Evolutionary conservation across 1,140 invertebrate genomes (phyloP).

Genomic region (Bombus impatiens): DNA sequence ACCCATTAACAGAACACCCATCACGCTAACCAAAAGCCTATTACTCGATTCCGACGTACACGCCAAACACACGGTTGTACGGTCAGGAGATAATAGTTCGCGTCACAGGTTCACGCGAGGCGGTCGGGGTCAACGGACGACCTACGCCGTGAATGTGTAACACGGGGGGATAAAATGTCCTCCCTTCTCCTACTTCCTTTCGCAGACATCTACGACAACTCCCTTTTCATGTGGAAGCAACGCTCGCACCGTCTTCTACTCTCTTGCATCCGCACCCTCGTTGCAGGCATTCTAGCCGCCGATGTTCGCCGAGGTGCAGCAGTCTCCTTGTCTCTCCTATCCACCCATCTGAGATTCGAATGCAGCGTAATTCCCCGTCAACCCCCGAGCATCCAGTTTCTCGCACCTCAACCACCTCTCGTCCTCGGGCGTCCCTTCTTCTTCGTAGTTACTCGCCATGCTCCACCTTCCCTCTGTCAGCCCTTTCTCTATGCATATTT

Average conservation of each 20-base stretch:
- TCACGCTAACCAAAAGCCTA: background rate
- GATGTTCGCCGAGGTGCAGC: constrained; percentile 57
- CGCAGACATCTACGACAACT: constrained; percentile 39
- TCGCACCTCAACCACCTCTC: background rate
- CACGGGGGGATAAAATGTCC: constrained; percentile 48
- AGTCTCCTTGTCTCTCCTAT: constrained; percentile 54
- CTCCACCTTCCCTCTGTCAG: constrained; percentile 19
- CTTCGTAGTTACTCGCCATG: constrained; percentile 29
- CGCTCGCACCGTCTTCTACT: constrained; percentile 9
- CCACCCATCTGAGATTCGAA: constrained; percentile 60
- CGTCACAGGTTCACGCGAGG: constrained; percentile 55
- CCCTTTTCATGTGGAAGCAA: constrained; percentile 20
- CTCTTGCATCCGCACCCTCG: constrained; percentile 41
- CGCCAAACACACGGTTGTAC: constrained; percentile 26
- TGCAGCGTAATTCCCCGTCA: constrained; percentile 52
- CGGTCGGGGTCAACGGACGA: constrained; percentile 72
- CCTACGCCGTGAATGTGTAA: constrained; percentile 57
- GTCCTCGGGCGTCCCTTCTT: background rate
- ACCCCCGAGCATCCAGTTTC: background rate
- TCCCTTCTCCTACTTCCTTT: constrained; percentile 1
- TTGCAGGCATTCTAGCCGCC: constrained; percentile 57
- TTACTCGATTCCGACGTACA: background rate
- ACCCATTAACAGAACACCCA: background rate
- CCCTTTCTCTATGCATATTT: constrained; percentile 75
- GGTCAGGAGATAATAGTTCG: constrained; percentile 67